Conservation (phyloP, 1,140 invertebrate genomes). For the Hyposmocoma kahamanoa region DNA sequence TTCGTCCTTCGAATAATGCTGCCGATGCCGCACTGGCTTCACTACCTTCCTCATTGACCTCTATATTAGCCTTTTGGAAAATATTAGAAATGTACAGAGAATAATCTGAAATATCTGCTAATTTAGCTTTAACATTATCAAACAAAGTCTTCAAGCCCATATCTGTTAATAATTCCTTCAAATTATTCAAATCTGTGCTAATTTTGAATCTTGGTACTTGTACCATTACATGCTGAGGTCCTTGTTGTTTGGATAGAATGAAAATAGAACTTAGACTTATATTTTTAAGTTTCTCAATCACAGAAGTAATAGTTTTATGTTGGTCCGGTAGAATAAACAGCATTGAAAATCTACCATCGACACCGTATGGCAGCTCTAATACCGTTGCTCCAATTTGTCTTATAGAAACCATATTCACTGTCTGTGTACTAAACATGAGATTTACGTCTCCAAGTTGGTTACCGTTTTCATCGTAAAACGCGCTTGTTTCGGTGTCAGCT, state of each 20-base stretch:
- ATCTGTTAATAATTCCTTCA: slow-evolving; percentile 74
- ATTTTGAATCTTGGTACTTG: slow-evolving; percentile 79
- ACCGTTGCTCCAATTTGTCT: slow-evolving; percentile 69
- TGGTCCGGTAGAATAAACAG: slow-evolving; percentile 76
- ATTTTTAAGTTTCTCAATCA: slow-evolving; percentile 60
- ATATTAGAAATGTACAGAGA: slow-evolving; percentile 68
- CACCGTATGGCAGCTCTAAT: slow-evolving; percentile 78
- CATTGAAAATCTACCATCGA: slow-evolving; percentile 77
- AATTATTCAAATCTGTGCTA: slow-evolving; percentile 72
- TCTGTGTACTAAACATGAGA: slow-evolving; percentile 52
- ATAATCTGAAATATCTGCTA: slow-evolving; percentile 76
- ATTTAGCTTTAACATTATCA: slow-evolving; percentile 66
- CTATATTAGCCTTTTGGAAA: slow-evolving; percentile 82
- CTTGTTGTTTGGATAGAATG: slow-evolving; percentile 37
- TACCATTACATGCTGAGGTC: slow-evolving; percentile 63
- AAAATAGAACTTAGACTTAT: slow-evolving; percentile 70
- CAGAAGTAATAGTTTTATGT: slow-evolving; percentile 28
- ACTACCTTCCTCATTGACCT: slow-evolving; percentile 83
- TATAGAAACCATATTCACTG: slow-evolving; percentile 40
- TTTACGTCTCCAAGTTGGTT: slow-evolving; percentile 56
- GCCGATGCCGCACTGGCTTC: slow-evolving; percentile 75
- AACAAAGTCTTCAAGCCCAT: slow-evolving; percentile 81
- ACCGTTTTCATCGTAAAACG: slow-evolving; percentile 61
- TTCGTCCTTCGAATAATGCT: slow-evolving; percentile 66
- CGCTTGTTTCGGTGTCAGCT: slow-evolving; percentile 60